Conservation (phyloP, 2,888 invertebrate species). For the Stratiomys singularior region DNA sequence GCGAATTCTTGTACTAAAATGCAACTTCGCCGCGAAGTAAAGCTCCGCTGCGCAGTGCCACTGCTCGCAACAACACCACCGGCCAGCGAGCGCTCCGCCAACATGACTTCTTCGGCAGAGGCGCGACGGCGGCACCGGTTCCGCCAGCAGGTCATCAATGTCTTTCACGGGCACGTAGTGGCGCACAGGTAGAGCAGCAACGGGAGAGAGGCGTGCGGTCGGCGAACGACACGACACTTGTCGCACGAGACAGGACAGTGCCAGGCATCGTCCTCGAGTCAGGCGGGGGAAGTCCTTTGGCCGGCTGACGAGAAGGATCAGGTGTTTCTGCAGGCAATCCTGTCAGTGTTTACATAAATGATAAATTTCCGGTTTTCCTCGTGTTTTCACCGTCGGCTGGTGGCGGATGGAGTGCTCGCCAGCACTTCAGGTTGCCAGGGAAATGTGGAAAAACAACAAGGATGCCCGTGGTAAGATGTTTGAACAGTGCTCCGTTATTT, state of each 20-base stretch:
- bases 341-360: neutral
- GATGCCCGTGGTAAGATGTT: too few species aligned
- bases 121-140: neutral
- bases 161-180: slow-evolving; percentile 25
- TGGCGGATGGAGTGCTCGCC: neutral
- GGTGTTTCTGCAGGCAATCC: neutral
- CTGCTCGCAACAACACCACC: neutral
- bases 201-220: neutral
- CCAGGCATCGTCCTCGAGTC: neutral
- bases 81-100: neutral
- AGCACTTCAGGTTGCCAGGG: neutral
- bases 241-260: slow-evolving; percentile 9
- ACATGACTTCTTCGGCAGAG: neutral
- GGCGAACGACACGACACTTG: slow-evolving; percentile 7
- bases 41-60: slow-evolving; percentile 9
- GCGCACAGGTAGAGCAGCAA: slow-evolving; percentile 3
- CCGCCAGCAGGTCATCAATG: slow-evolving; percentile 38
- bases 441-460: too few species aligned
- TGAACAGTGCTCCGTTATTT: too few species aligned
- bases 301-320: neutral
- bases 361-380: slow-evolving; percentile 4
- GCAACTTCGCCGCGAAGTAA: slow-evolving; percentile 28
- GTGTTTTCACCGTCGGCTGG: neutral
- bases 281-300: neutral
- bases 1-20: slow-evolving; percentile 38